A percentile compares a stretch with the other conserved stretches of the same genome.
These are phyloP conservation scores for Fratercula arctica DNA, from an alignment of 2,797 vertebrate species.

Conservation along the genomic window DNA sequence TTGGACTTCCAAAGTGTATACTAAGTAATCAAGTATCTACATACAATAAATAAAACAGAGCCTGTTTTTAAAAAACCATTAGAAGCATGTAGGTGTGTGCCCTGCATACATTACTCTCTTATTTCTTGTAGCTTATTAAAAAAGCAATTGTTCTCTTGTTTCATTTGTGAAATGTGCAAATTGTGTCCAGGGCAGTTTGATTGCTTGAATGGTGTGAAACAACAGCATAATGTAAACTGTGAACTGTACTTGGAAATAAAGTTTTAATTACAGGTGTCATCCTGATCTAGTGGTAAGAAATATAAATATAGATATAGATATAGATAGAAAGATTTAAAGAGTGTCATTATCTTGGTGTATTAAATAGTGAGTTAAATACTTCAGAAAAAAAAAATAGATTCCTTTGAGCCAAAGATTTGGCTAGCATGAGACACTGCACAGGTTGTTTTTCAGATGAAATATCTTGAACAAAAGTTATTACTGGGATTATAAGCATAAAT, in stretches of 20 bases:
- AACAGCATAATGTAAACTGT: constrained; percentile 26
- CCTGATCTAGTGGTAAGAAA: neutral
- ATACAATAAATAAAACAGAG: neutral
- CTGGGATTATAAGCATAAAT: neutral
- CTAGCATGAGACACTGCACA: neutral
- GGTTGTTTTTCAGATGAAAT: neutral
- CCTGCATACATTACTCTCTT: neutral
- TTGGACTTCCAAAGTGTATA: neutral
- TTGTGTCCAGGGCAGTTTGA: constrained; percentile 11
- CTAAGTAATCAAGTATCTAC: neutral
- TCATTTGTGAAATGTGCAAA: neutral
- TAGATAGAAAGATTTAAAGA: neutral
- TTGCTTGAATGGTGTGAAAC: constrained; percentile 16
- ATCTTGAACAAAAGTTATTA: neutral
- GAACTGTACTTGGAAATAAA: constrained; percentile 49
- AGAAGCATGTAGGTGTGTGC: neutral
- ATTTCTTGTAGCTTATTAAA: neutral
- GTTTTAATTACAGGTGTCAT: constrained; percentile 35
- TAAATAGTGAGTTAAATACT: constrained; percentile 34
- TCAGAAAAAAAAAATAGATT: neutral
- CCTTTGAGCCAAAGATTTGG: neutral
- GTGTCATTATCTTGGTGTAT: neutral
- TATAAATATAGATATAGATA: neutral
- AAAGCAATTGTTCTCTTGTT: neutral
- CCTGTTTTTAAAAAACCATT: neutral